Conservation (phyloP, 2,797 vertebrate species). For the Pitangus sulphuratus region DNA sequence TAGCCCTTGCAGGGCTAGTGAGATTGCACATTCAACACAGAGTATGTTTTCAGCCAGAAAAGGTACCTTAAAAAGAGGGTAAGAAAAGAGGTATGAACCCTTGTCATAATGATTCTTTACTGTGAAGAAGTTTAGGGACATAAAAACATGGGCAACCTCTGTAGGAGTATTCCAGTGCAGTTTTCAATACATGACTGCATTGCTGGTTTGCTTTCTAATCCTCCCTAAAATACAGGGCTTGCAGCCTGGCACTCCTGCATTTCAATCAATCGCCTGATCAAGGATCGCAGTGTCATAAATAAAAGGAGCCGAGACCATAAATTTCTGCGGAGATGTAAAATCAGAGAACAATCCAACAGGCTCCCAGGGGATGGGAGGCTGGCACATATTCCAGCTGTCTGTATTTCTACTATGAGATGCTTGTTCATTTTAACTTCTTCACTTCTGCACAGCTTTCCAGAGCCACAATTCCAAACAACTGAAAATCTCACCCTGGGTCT, state of each 20-base stretch:
- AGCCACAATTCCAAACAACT: not conserved
- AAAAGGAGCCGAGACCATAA: constrained; percentile 68
- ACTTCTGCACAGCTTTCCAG: constrained; percentile 17
- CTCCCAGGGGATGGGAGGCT: constrained; percentile 29
- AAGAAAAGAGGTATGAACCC: not conserved
- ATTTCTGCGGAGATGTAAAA: constrained; percentile 78
- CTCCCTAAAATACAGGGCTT: constrained; percentile 55
- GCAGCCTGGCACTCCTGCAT: constrained; percentile 68
- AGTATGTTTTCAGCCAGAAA: not conserved
- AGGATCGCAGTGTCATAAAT: constrained; percentile 74
- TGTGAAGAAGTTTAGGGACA: not conserved
- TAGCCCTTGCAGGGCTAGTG: not conserved
- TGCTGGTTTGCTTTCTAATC: constrained; percentile 35
- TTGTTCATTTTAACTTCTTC: constrained; percentile 37
- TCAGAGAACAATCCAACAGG: constrained; percentile 65
- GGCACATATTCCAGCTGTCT: constrained; percentile 38
- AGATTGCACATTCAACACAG: not conserved
- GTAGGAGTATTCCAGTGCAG: not conserved
- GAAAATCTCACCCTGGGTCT: not conserved
- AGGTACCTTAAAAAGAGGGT: not conserved
- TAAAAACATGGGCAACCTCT: not conserved
- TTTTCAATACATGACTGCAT: not conserved
- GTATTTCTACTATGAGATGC: constrained; percentile 18
- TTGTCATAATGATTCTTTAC: not conserved
- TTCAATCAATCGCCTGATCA: constrained; percentile 73